Percentiles rank a stretch among this genome's conserved stretches.
These are phyloP conservation scores for Phengaris arion DNA, from an alignment of 2,888 invertebrate genomes.

Conservation along the genomic window DNA sequence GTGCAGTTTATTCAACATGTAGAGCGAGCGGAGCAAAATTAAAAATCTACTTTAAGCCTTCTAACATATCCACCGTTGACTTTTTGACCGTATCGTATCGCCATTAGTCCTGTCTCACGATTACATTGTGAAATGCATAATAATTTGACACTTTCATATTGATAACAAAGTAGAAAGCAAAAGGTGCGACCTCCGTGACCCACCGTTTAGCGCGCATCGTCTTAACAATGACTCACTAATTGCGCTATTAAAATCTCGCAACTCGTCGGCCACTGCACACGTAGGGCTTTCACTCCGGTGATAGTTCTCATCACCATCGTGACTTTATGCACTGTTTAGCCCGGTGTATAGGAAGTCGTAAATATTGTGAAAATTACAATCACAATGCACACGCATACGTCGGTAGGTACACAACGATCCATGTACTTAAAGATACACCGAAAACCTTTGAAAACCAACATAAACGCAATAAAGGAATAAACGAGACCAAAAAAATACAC, in stretches of 20 bases:
- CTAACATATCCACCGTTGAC: too few relatives aligned
- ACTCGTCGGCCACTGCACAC: background rate
- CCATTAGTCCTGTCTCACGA: background rate
- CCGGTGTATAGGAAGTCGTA: background rate
- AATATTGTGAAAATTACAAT: background rate
- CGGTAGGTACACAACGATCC: background rate
- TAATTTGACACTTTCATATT: slow-evolving; percentile 40
- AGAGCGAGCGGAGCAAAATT: too few relatives aligned
- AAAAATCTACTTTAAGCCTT: too few relatives aligned
- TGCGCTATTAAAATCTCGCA: slow-evolving; percentile 34
- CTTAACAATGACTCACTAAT: slow-evolving; percentile 37
- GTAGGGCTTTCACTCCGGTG: slow-evolving; percentile 17
- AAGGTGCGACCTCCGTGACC: slow-evolving; percentile 38
- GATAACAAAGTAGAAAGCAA: slow-evolving; percentile 39
- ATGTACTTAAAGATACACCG: background rate
- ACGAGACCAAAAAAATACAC: slow-evolving; percentile 22
- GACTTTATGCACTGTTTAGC: slow-evolving; percentile 11
- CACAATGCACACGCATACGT: background rate
- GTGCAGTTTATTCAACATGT: too few relatives aligned
- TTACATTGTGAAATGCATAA: slow-evolving; percentile 16
- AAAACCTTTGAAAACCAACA: background rate
- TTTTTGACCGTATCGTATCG: background rate
- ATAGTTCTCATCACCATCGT: slow-evolving; percentile 9
- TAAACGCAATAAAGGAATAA: background rate
- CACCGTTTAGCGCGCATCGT: slow-evolving; percentile 36